Percentiles rank a stretch among this genome's conserved stretches.
These are phyloP conservation scores for Chondrilla cf. caribensis DNA, from an alignment of 37 sponge, comb jelly and placozoan species.

Conservation along the genomic window DNA sequence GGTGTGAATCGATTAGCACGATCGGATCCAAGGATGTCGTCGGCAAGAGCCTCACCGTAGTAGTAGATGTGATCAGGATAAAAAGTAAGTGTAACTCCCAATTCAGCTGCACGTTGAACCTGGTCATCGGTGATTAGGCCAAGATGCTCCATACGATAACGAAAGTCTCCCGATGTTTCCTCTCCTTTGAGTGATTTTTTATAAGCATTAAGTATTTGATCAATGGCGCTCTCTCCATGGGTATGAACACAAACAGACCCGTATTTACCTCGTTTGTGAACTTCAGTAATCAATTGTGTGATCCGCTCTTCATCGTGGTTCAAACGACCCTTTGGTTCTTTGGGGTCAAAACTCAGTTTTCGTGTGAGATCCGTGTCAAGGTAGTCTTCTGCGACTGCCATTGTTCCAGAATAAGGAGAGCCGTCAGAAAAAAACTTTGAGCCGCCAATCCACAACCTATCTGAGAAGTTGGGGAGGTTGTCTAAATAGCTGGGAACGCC, in stretches of 20 bases:
- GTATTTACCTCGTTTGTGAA: constrained; percentile 22
- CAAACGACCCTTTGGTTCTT: constrained; percentile 11
- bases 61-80: constrained; percentile 45
- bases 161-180: neutral
- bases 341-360: constrained; percentile 25
- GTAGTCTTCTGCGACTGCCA: constrained; percentile 42
- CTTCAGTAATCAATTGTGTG: neutral
- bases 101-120: constrained; percentile 8
- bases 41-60: constrained; percentile 41
- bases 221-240: constrained; percentile 60
- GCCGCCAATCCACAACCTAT: constrained; percentile 45
- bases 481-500: no score
- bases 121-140: constrained; percentile 48
- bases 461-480: neutral
- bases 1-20: constrained; percentile 35
- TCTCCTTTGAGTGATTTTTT: neutral
- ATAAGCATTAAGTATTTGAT: constrained; percentile 38
- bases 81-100: constrained; percentile 44
- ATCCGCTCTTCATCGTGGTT: constrained; percentile 21
- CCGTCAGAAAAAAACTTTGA: constrained; percentile 62
- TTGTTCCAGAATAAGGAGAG: constrained; percentile 45
- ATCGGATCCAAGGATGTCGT: constrained; percentile 48
- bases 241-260: constrained; percentile 37
- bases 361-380: constrained; percentile 32
- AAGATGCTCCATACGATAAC: constrained; percentile 61